Evolutionary conservation across 2,888 invertebrate species (phyloP), one percentile per base, ranked within the genome.

Genomic region (Ceramica pisi): DNA sequence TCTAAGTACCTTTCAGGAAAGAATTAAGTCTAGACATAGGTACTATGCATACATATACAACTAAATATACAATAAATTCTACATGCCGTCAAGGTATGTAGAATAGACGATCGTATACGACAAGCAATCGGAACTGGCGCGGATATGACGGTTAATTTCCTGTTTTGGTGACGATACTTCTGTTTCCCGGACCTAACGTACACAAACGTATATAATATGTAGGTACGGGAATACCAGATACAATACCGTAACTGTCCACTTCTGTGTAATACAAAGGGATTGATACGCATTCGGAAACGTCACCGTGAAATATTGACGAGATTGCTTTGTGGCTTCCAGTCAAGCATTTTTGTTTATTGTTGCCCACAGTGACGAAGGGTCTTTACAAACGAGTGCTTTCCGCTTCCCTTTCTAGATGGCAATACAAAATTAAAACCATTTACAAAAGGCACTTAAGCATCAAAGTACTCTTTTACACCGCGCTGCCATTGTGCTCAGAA

Each of bases 111-210:
- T 55, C 51, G 48, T 75, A n/a, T n/a, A 71, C 59, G 67, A 56
- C 67, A 68, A 74, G 57, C 66, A 74, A 83, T 64, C 59, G 75
- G 75, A 77, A 74, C 71, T 65, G 44, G 56, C 57, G 62, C 62
- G 70, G 70, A 80, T 68, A 72, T 73, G 80, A 85, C 74, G 61
- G 67, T 71, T 78, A 76, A 84, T 82, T 86, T 80, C 75, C 84
- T 84, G 78, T 78, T 82, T 77, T 78, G 61, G 78, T 76, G 74
- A 75, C 71, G 71, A 78, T 75, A 64, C 74, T 81, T 56, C 60
- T 61, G 62, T 72, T 67, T 67, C 56, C 56, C n/a, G n/a, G 67
- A 56, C 21, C 38, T 57, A 74, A 73, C 53, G 38, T 65, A 79
- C 59, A 66, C 77, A 60, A 70, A 70, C 74, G 38, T 60, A 70